phyloP scores from a whole-genome alignment of 2,888 invertebrate genomes.

The Zootermopsis nevadensis region DNA sequence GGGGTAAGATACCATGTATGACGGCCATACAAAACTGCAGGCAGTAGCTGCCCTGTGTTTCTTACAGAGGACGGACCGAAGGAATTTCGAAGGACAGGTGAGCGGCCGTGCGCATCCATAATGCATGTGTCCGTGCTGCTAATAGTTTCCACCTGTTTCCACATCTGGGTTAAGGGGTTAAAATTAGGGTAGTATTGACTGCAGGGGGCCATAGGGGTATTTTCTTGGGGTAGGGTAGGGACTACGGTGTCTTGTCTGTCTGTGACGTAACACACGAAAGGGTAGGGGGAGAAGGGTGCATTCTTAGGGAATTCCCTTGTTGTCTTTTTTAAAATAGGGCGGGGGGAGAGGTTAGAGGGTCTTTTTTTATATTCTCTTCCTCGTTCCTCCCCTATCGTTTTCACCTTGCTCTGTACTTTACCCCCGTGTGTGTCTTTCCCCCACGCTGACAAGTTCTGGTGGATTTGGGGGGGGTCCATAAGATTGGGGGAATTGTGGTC shows the following conservation, averaged over 20 bases:
- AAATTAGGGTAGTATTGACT: constrained; percentile 45
- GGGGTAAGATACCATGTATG: too few relatives aligned
- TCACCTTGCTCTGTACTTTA: constrained; percentile 12
- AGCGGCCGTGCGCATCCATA: too few relatives aligned
- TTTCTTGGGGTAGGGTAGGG: constrained; percentile 36
- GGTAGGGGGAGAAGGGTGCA: constrained; percentile 32
- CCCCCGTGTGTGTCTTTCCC: not conserved
- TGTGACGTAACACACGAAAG: constrained; percentile 29
- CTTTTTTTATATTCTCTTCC: constrained; percentile 31
- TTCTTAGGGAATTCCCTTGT: constrained; percentile 32
- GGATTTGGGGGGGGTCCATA: constrained; percentile 12
- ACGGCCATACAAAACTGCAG: not conserved
- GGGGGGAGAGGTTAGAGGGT: constrained; percentile 10
- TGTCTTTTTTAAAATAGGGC: constrained; percentile 33
- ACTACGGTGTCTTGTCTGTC: constrained; percentile 22
- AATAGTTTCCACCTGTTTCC: constrained; percentile 28
- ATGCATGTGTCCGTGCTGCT: not conserved
- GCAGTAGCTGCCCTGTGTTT: not conserved
- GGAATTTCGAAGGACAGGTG: too few relatives aligned
- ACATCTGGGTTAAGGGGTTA: constrained; percentile 48
- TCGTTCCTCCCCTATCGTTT: constrained; percentile 33
- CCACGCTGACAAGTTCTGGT: constrained; percentile 28
- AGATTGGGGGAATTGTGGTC: constrained; percentile 36
- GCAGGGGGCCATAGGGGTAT: constrained; percentile 28
- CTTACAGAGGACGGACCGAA: too few relatives aligned